Base-by-base conservation (phyloP, 2,888 invertebrate species). In the Flabesymbios commensalis region DNA sequence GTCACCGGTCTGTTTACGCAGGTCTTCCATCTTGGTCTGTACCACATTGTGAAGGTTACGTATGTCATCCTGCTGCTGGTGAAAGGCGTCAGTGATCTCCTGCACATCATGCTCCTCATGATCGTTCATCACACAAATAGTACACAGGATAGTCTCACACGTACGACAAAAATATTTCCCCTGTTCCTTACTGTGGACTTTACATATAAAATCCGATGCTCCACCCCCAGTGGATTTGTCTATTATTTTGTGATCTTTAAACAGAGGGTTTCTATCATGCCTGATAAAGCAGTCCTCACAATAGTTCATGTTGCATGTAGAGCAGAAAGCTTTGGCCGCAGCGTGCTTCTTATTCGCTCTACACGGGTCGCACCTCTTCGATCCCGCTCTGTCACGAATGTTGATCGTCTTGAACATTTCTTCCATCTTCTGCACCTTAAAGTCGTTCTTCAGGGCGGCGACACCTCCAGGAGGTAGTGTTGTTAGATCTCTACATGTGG, bases 401-500 rank as follows among this genome's bases (percentile, higher is more conserved):
- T 61, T 69, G 36, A 70, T 60, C 2, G 68, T 67, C 22, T 60
- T 53, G 52, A 72, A 67, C 57, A 72, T 65, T n/a, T 71, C 69
- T 41, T 71, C 70, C 41, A 72, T 67, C 52, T 71, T 69, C 45
- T 61, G 41, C 7, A 72, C 65, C 57, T 71, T 71, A 56, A 72
- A 72, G 57, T 72, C 72, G 32, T 64, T 69, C 28, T 65, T 56
- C 19, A 72, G 63, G 1, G 63, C 72, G 24, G 54, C 49, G 19
- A 69, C 64, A 3, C 72, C 72, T 39, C 47, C 61, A 2, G 54
- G 33, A 5, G 70, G 70, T 5, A 72, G 63, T 1, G 63, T 57
- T 3, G 72, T 72, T 39, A 68, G 61, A 29, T 72, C 71, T n/a
- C 72, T 31, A 49, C 72, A 72, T 28, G 70, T 72, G 14, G 72